Conservation (phyloP, 2,797 vertebrate genomes). For the Bufotes viridis region DNA sequence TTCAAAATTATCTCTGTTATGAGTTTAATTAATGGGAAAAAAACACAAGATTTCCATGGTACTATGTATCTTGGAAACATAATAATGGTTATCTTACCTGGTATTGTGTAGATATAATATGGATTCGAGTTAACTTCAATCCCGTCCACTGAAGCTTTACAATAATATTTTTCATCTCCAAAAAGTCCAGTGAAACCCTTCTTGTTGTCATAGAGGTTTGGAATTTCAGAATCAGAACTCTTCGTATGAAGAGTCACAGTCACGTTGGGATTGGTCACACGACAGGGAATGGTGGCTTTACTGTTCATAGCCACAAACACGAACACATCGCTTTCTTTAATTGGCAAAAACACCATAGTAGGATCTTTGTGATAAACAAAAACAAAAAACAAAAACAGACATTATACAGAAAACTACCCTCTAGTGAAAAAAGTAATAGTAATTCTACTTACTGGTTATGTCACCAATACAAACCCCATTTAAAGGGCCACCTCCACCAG, state of each 20-base stretch:
- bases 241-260: conserved; percentile 86
- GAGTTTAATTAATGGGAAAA: not conserved
- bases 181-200: conserved; percentile 86
- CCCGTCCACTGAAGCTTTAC: conserved; percentile 82
- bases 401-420: not conserved
- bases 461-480: too few relatives aligned
- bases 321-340: conserved; percentile 71
- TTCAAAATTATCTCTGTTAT: not conserved
- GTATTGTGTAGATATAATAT: conserved; percentile 84
- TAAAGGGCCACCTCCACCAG: too few relatives aligned
- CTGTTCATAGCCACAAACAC: conserved; percentile 84
- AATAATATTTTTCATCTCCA: conserved; percentile 88
- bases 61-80: not conserved
- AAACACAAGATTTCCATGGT: not conserved
- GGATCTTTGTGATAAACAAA: conserved; percentile 75
- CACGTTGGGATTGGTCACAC: conserved; percentile 87
- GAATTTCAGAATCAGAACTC: conserved; percentile 74
- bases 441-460: too few relatives aligned
- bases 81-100: conserved; percentile 73
- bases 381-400: not conserved
- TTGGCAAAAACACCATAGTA: conserved; percentile 83
- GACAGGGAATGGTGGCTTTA: conserved; percentile 84
- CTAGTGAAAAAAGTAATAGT: not conserved
- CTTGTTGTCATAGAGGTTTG: conserved; percentile 78
- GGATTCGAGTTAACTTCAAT: conserved; percentile 80